A percentile compares a stretch with the other conserved stretches of the same genome.
These are phyloP conservation scores for Varecia variegata DNA, from an alignment of 2,797 vertebrate genomes.

Conservation along the genomic window DNA sequence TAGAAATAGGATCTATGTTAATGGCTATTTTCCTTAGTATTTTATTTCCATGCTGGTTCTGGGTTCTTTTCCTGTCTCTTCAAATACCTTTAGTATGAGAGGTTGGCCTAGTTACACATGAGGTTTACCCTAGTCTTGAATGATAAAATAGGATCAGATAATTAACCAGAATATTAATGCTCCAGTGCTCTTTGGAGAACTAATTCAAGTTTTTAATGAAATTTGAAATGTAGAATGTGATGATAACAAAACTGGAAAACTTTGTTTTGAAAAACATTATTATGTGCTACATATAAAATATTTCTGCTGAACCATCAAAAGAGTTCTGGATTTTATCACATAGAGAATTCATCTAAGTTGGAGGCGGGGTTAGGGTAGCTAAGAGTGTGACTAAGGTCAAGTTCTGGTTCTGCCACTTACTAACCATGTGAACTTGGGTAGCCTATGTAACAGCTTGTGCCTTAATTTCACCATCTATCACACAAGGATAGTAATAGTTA, in stretches of 20 bases:
- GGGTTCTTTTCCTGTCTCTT: not conserved
- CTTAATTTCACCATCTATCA: not conserved
- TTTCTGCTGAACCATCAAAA: not conserved
- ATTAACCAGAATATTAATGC: not conserved
- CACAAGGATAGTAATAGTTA: not conserved
- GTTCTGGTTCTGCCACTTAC: not conserved
- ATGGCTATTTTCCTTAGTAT: not conserved
- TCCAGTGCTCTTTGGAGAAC: not conserved
- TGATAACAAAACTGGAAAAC: not conserved
- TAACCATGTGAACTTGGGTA: not conserved
- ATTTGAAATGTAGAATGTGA: not conserved
- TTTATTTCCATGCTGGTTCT: slow-evolving; percentile 12
- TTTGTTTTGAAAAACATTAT: not conserved
- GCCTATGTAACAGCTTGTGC: not conserved
- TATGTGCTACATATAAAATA: not conserved
- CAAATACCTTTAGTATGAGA: not conserved
- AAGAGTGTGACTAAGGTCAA: not conserved
- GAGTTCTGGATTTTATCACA: not conserved
- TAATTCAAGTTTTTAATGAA: slow-evolving; percentile 26
- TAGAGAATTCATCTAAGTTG: not conserved
- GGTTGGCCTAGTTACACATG: not conserved
- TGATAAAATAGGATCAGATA: slow-evolving; percentile 2
- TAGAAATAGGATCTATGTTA: not conserved
- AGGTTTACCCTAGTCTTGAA: not conserved
- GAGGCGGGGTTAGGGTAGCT: not conserved